Evolutionary conservation across 2,888 invertebrate species (phyloP).

Genomic region (Endomychus coccineus): DNA sequence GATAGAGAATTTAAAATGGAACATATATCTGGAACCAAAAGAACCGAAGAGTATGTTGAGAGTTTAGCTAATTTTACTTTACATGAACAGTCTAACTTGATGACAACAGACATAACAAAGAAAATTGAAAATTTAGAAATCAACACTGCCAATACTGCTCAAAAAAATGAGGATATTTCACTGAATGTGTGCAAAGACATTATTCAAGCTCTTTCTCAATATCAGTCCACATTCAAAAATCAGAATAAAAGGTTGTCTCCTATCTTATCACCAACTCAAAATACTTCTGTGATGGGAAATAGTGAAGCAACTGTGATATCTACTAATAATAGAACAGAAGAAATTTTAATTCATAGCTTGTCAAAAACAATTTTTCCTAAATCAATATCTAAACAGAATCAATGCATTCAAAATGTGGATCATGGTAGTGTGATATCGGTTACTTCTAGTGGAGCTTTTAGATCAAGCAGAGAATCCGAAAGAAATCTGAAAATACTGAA

Average conservation of each 20-base stretch:
- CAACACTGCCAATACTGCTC: too few relatives aligned
- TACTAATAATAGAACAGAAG: constrained; percentile 41
- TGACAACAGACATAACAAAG: too few relatives aligned
- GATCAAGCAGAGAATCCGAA: constrained; percentile 21
- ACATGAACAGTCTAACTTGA: too few relatives aligned
- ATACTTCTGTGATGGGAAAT: constrained; percentile 34
- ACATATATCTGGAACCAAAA: constrained; percentile 31
- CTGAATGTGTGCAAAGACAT: too few relatives aligned
- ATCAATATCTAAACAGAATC: constrained; percentile 39
- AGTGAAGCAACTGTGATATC: constrained; percentile 20
- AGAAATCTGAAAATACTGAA: constrained; percentile 47
- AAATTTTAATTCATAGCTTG: constrained; percentile 50
- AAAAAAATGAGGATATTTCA: too few relatives aligned
- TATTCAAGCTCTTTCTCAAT: too few relatives aligned
- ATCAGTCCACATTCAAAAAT: too few relatives aligned
- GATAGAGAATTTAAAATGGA: constrained; percentile 65
- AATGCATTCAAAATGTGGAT: constrained; percentile 46
- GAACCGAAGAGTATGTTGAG: constrained; percentile 41
- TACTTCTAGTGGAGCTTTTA: constrained; percentile 62
- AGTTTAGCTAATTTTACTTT: constrained; percentile 30
- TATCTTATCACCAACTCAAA: constrained; percentile 41
- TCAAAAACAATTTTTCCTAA: constrained; percentile 44
- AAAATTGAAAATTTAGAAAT: too few relatives aligned
- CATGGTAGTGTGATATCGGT: constrained; percentile 63
- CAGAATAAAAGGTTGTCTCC: constrained; percentile 33